Base-by-base conservation (phyloP, 2,797 vertebrate genomes). In the Borostomias antarcticus region DNA sequence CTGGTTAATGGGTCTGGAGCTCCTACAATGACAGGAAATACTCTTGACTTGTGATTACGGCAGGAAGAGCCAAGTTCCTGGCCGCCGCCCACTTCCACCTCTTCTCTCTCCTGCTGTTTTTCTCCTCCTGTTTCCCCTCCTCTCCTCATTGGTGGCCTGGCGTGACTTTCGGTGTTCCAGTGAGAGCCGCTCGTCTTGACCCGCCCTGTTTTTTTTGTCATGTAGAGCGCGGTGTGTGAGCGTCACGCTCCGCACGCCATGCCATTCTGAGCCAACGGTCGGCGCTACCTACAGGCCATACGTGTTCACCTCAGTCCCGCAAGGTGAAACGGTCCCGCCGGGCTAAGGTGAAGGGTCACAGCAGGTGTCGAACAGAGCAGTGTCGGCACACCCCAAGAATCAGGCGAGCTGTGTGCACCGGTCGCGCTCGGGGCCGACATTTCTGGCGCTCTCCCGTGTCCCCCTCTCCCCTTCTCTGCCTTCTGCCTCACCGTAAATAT, bases 11-110 rank as follows among this genome's bases (percentile, higher is more conserved):
- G 75, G 70, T 77, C 82, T 82, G 72, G 79, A 87, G 84, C 78
- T 82, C 32, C 82, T 75, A 93, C 91, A 93, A 93, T 93, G 89
- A 88, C 68, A 93, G 91, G 91, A 93, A 93, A 89, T 81, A 72
- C 89, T 89, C 85, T n/a, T 73, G 84, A 86, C 80, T 88, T 88
- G 84, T 92, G 91, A 93, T 92, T 92, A 91, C 84, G 82, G 72
- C 89, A 93, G 91, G 91, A 93, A 92, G 81, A 86, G 85, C 82
- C 74, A 62, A 52, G 89, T 92, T 91, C 89, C 88, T 88, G 81
- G 73, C 82, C 86, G 61, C 86, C 89, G 81, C 92, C 92, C 90
- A 90, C 90, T 93, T 93, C 90, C 90, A 89, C 86, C 84, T 87
- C 85, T 86, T 85, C 85, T 87, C 84, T 85, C 80, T 86, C 84